Percentiles rank a stretch among this genome's conserved stretches.
Evolutionary conservation across 2,888 invertebrate species (phyloP).

Genomic region (Thymelicus acteon): DNA sequence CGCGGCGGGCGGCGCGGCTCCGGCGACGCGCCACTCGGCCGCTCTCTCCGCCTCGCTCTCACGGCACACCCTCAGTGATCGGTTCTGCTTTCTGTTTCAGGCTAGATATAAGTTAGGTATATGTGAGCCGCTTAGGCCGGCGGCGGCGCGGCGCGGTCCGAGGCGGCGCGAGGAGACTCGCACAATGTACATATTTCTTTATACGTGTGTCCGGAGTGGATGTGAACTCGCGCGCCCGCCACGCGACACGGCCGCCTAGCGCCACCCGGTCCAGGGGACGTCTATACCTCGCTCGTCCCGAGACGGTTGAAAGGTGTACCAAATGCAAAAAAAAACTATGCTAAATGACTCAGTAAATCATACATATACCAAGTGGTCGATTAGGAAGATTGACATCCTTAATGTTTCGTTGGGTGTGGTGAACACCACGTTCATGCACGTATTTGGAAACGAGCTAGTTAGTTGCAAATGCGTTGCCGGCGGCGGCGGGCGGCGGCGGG

Average conservation of each 20-base stretch:
- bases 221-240: constrained; percentile 40
- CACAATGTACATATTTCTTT: constrained; percentile 72
- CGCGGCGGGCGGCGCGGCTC: constrained; percentile 69
- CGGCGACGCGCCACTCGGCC: constrained; percentile 65
- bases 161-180: constrained; percentile 55
- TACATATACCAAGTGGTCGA: too few relatives aligned
- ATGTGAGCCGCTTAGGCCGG: constrained; percentile 55
- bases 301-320: too few relatives aligned
- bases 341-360: too few relatives aligned
- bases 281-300: too few relatives aligned
- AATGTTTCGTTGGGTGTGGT: too few relatives aligned
- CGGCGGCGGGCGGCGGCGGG: constrained; percentile 25
- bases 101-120: constrained; percentile 82
- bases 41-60: constrained; percentile 53
- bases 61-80: constrained; percentile 68
- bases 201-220: constrained; percentile 52
- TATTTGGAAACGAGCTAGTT: background rate
- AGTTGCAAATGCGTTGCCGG: background rate
- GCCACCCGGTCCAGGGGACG: constrained; percentile 10
- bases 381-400: too few relatives aligned
- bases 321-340: too few relatives aligned
- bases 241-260: constrained; percentile 32
- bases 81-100: constrained; percentile 83
- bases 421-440: constrained; percentile 7
- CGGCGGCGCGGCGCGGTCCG: constrained; percentile 52